Evolutionary conservation across 1,140 invertebrate genomes (phyloP).

Genomic region (Zaprionus kolodkinae): DNA sequence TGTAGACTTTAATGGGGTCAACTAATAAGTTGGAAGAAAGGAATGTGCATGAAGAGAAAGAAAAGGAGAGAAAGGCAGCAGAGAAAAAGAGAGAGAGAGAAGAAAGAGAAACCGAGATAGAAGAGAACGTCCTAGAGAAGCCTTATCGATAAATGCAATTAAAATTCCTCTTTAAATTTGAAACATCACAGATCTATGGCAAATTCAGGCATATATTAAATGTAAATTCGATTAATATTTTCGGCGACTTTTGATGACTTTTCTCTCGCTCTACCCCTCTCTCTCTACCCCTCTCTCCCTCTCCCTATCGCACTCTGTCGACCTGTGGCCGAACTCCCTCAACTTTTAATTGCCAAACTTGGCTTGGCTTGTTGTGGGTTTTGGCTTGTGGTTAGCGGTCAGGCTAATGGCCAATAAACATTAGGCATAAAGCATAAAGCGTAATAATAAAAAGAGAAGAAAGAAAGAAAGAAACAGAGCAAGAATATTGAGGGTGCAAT

Average conservation of each 20-base stretch:
- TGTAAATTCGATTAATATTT: not conserved
- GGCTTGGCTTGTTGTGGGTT: conserved; percentile 14
- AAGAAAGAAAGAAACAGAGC: not conserved
- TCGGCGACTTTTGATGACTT: not conserved
- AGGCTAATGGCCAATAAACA: conserved; percentile 74
- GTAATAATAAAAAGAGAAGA: not conserved
- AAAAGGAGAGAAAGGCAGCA: too few species aligned
- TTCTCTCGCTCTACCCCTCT: not conserved
- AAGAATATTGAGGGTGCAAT: conserved; percentile 53
- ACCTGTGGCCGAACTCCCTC: not conserved
- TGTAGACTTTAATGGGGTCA: conserved; percentile 13
- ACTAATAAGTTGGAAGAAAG: conserved; percentile 28
- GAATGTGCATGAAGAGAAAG: not conserved
- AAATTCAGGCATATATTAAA: too few species aligned
- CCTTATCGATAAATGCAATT: too few species aligned
- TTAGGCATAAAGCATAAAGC: conserved; percentile 31
- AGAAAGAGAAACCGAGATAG: too few species aligned
- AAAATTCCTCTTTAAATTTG: not conserved
- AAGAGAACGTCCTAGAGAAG: too few species aligned
- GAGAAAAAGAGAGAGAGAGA: not conserved
- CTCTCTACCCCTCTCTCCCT: not conserved
- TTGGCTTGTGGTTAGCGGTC: conserved; percentile 42
- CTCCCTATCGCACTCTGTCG: not conserved
- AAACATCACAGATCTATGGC: not conserved
- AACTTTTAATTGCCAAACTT: conserved; percentile 80